Evolutionary conservation across 2,113 vertebrate species (phyloP).

Genomic region (Myrmecobius fasciatus): DNA sequence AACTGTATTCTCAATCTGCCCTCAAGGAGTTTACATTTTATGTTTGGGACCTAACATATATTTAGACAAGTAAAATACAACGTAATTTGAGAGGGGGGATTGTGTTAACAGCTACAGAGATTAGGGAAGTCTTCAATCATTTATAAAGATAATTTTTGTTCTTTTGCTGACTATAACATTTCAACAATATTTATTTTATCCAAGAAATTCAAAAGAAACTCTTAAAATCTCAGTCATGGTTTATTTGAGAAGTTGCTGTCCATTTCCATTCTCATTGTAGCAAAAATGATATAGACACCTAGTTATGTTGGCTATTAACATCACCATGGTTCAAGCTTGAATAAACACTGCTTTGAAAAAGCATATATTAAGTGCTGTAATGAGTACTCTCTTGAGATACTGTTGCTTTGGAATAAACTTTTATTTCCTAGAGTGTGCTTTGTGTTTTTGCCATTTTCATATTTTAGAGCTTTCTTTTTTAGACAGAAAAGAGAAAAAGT

Average conservation of each 20-base stretch:
- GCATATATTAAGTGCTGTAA: slow-evolving; percentile 52
- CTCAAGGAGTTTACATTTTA: background rate
- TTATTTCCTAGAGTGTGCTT: slow-evolving; percentile 50
- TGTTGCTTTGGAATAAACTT: slow-evolving; percentile 64
- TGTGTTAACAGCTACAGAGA: background rate
- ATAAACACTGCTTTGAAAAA: slow-evolving; percentile 56
- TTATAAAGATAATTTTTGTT: slow-evolving; percentile 43
- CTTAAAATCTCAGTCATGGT: slow-evolving; percentile 7
- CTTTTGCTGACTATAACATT: background rate
- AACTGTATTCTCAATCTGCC: background rate
- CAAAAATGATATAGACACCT: slow-evolving; percentile 8
- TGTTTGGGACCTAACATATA: background rate
- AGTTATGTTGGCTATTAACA: background rate
- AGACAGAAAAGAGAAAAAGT: background rate
- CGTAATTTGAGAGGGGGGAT: background rate
- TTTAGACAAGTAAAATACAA: background rate
- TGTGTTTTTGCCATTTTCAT: slow-evolving; percentile 70
- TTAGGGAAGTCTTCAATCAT: slow-evolving; percentile 2
- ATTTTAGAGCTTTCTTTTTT: slow-evolving; percentile 46
- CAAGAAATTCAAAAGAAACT: slow-evolving; percentile 35
- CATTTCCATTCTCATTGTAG: slow-evolving; percentile 20
- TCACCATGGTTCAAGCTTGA: slow-evolving; percentile 34
- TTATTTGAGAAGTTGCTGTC: slow-evolving; percentile 45
- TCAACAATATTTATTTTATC: slow-evolving; percentile 45
- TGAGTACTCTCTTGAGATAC: slow-evolving; percentile 64